Conservation (phyloP, 2,888 invertebrate genomes). For the Molanna angustata region DNA sequence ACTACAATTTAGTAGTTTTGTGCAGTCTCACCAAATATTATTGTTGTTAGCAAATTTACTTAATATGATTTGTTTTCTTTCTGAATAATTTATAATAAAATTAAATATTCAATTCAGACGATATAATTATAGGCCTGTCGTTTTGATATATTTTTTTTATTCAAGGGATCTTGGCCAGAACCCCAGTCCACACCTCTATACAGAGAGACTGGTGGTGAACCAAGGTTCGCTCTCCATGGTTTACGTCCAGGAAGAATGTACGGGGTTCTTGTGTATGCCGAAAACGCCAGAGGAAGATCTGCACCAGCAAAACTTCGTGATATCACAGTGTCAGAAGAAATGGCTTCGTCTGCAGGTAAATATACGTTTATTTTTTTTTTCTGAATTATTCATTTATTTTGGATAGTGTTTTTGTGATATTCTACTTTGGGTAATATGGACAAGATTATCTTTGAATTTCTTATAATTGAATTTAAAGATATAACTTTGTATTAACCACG, state of each 20-base stretch:
- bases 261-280: slow-evolving; percentile 76
- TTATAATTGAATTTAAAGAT: too few species aligned
- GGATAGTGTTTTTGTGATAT: neutral
- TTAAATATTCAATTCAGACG: neutral
- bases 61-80: neutral
- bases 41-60: too few species aligned
- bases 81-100: neutral
- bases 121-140: neutral
- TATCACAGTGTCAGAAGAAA: slow-evolving; percentile 44
- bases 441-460: too few species aligned
- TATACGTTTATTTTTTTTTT: neutral
- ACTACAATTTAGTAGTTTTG: too few species aligned
- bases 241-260: slow-evolving; percentile 75
- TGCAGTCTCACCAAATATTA: too few species aligned
- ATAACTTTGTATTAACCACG: too few species aligned
- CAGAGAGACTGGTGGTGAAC: slow-evolving; percentile 61
- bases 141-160: slow-evolving; percentile 22
- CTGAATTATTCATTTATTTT: neutral
- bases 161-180: slow-evolving; percentile 51
- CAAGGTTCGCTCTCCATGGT: slow-evolving; percentile 69
- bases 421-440: neutral
- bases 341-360: slow-evolving; percentile 24
- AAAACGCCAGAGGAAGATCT: slow-evolving; percentile 78
- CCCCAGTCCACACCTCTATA: slow-evolving; percentile 58
- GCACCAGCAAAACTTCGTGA: slow-evolving; percentile 71